These are phyloP conservation scores for Listronotus oregonensis DNA, from an alignment of 1,140 invertebrate species.

Conservation along the genomic window DNA sequence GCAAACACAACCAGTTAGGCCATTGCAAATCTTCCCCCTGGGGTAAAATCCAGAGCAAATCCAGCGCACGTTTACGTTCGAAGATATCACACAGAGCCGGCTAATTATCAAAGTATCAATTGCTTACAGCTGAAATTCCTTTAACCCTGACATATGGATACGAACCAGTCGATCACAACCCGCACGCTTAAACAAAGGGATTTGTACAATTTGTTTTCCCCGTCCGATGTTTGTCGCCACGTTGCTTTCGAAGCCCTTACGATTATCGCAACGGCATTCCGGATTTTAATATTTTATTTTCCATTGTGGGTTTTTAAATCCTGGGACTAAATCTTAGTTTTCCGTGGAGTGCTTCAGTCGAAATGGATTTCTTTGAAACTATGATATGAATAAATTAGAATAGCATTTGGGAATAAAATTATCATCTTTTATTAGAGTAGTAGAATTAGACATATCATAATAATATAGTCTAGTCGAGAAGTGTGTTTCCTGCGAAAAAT, in stretches of 20 bases:
- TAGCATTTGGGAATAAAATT: too few species aligned
- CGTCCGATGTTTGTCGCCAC: conserved; percentile 1
- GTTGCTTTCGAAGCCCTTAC: conserved; percentile 1
- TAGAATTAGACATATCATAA: too few species aligned
- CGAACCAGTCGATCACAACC: conserved; percentile 20
- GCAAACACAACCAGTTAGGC: conserved; percentile 5
- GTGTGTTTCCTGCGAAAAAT: too few species aligned
- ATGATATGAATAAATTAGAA: too few species aligned
- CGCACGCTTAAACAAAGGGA: conserved; percentile 20
- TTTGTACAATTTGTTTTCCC: conserved; percentile 3
- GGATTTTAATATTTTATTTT: conserved; percentile 1
- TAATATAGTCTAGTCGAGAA: too few species aligned
- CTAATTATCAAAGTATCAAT: conserved; percentile 35
- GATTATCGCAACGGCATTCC: not conserved
- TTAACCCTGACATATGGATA: conserved; percentile 17
- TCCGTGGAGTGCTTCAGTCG: not conserved
- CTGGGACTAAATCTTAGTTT: not conserved
- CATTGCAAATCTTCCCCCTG: conserved; percentile 23
- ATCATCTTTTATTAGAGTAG: too few species aligned
- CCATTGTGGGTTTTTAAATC: conserved; percentile 1
- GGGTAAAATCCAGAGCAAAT: conserved; percentile 24
- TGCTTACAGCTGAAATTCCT: conserved; percentile 23
- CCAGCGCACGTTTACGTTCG: conserved; percentile 13
- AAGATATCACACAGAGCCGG: conserved; percentile 26
- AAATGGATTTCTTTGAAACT: too few species aligned